Evolutionary conservation across 2,888 invertebrate genomes (phyloP).

Genomic region (Andrena praecox): DNA sequence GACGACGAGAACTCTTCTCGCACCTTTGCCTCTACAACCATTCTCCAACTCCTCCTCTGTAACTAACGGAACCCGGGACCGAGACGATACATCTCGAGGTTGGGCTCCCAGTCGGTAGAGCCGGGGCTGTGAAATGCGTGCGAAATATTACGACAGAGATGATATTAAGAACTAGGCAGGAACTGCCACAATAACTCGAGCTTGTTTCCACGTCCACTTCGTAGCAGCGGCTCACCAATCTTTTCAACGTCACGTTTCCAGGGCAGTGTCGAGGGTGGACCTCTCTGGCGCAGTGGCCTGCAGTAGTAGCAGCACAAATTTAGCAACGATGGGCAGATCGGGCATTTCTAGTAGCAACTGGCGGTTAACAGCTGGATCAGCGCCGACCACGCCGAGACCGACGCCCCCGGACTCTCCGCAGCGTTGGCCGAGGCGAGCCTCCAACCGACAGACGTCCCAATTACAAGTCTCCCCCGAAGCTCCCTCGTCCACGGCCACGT

Average conservation of each 20-base stretch:
- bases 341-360: conserved; percentile 85
- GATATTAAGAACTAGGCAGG: too few relatives aligned
- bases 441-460: conserved; percentile 75
- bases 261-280: conserved; percentile 89
- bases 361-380: conserved; percentile 89
- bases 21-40: background rate
- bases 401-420: conserved; percentile 92
- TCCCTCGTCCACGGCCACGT: conserved; percentile 75
- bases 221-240: too few relatives aligned
- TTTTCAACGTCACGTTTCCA: conserved; percentile 53
- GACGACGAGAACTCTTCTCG: background rate
- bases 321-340: conserved; percentile 77
- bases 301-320: conserved; percentile 87
- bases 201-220: too few relatives aligned
- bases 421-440: conserved; percentile 86
- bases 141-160: too few relatives aligned
- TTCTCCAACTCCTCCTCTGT: too few relatives aligned
- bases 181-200: too few relatives aligned
- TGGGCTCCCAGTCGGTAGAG: too few relatives aligned
- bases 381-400: conserved; percentile 90
- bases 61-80: too few relatives aligned
- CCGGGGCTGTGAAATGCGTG: too few relatives aligned
- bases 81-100: too few relatives aligned
- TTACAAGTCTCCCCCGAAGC: conserved; percentile 77
- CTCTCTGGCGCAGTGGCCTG: conserved; percentile 88